Evolutionary conservation across 2,888 invertebrate genomes (phyloP).

Genomic region (Listrodromus nycthemerus): DNA sequence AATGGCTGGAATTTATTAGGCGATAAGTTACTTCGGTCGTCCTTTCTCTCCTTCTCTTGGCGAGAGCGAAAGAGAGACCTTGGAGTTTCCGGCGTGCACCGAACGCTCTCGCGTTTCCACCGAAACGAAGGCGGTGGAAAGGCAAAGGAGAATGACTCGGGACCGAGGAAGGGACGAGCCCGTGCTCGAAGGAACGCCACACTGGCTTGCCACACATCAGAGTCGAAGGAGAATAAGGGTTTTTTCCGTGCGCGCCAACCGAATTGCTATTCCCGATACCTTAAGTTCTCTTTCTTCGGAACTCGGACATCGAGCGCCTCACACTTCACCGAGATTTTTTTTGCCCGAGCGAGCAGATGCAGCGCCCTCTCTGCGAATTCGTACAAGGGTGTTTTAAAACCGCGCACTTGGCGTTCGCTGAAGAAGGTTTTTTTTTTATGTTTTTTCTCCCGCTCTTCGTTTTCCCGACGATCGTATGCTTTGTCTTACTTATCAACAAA

Average conservation of each 20-base stretch:
- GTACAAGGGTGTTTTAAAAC: conserved; percentile 27
- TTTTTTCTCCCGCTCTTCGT: not conserved
- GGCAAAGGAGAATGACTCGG: conserved; percentile 15
- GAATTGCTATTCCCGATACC: conserved; percentile 43
- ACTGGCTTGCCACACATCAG: conserved; percentile 31
- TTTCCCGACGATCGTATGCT: not conserved
- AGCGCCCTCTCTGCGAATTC: not conserved
- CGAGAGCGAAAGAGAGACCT: conserved; percentile 73
- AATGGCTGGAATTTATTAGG: conserved; percentile 81
- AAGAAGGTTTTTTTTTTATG: not conserved
- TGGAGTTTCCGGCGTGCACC: conserved; percentile 73
- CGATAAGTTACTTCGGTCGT: conserved; percentile 78
- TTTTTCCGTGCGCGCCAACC: conserved; percentile 30
- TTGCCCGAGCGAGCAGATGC: not conserved
- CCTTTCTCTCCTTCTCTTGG: conserved; percentile 73
- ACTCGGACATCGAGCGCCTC: not conserved
- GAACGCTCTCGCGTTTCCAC: conserved; percentile 9
- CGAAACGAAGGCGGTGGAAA: conserved; percentile 36
- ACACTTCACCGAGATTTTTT: not conserved
- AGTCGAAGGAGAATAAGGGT: conserved; percentile 48
- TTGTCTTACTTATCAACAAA: not conserved
- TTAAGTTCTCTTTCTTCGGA: conserved; percentile 53
- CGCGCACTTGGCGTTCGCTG: conserved; percentile 24
- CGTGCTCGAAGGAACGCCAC: conserved; percentile 32
- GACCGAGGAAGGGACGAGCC: conserved; percentile 23